Evolutionary conservation across 2,797 vertebrate genomes (phyloP).

Genomic region (Trichosurus vulpecula): DNA sequence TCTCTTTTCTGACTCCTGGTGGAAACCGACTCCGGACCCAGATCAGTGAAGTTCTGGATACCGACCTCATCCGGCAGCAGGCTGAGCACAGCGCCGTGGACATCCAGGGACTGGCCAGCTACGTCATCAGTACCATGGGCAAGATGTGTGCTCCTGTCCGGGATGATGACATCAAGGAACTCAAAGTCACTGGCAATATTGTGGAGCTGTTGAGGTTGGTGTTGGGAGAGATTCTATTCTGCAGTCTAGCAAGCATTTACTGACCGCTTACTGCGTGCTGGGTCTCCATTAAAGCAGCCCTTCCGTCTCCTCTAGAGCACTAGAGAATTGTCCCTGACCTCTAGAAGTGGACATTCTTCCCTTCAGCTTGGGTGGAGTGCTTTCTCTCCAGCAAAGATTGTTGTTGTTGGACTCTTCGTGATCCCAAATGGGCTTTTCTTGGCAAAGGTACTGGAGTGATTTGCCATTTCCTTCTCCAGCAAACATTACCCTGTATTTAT

Average conservation of each 20-base stretch:
- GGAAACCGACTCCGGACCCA: conserved; percentile 93
- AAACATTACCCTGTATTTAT: background rate
- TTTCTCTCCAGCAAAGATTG: background rate
- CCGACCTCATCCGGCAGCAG: conserved; percentile 94
- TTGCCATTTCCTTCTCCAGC: background rate
- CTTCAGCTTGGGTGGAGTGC: background rate
- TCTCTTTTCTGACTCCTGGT: conserved; percentile 94
- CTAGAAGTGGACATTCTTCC: background rate
- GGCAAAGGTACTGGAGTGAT: background rate
- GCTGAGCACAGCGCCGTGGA: conserved; percentile 93
- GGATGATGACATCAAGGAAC: conserved; percentile 91
- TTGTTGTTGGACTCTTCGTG: background rate
- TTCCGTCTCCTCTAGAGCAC: background rate
- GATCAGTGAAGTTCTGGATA: conserved; percentile 94
- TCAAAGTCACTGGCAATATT: conserved; percentile 88
- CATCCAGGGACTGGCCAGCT: conserved; percentile 92
- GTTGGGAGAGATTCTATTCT: background rate
- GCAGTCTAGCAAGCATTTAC: fast-evolving
- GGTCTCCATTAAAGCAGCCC: background rate
- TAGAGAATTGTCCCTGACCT: background rate
- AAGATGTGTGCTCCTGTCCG: conserved; percentile 93
- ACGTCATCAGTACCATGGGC: conserved; percentile 93
- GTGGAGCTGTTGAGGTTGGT: conserved; percentile 90
- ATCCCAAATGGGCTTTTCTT: background rate
- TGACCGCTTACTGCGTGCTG: background rate